Evolutionary conservation across 2,113 vertebrate species (phyloP), one percentile per base, ranked within the genome.

Genomic region (Scomber colias): DNA sequence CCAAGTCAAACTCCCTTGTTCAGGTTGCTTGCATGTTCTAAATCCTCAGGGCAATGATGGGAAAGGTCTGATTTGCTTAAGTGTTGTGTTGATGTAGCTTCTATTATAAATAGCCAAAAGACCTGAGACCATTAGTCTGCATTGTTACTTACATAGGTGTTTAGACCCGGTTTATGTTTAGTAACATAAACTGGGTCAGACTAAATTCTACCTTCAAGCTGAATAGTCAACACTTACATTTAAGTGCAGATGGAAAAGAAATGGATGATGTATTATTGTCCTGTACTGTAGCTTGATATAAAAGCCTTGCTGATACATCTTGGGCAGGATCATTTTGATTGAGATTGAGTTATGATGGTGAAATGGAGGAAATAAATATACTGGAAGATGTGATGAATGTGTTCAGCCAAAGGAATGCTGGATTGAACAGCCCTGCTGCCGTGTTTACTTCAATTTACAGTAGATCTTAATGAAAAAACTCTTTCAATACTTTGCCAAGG

Each of bases 281-380:
- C 24, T 54, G 1, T 46, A 3, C 54, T 40, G 53, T 55, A n/a
- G 19, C 51, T 68, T 54, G 19, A 64, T 78, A 48, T 45, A 53
- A 31, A 71, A 69, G 21, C 21, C 16, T 27, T 40, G 15, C 49
- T 17, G 27, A 56, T 46, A 48, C 2, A n/a, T 61, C 64, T 67
- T 51, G 46, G 44, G 35, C 27, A 44, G 45, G 35, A 31, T 51
- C 54, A n/a, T 51, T 71, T 13, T 56, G 50, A 56, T 49, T 27
- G 48, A 13, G 19, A 68, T 6, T 46, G 66, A 72, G 49, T 35
- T 71, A 30, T 75, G n/a, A 40, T 64, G 61, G n/a, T 55, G 3
- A 65, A 54, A 67, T 74, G 49, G 30, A 50, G 24, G 21, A 54
- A 8, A 76, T 35, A 63, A 78, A 69, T 76, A 17, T 17, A 56